Percentiles rank a stretch among this genome's conserved stretches.
These are phyloP conservation scores for Thamnophis sirtalis DNA, from an alignment of 2,113 vertebrate genomes.

Conservation along the genomic window DNA sequence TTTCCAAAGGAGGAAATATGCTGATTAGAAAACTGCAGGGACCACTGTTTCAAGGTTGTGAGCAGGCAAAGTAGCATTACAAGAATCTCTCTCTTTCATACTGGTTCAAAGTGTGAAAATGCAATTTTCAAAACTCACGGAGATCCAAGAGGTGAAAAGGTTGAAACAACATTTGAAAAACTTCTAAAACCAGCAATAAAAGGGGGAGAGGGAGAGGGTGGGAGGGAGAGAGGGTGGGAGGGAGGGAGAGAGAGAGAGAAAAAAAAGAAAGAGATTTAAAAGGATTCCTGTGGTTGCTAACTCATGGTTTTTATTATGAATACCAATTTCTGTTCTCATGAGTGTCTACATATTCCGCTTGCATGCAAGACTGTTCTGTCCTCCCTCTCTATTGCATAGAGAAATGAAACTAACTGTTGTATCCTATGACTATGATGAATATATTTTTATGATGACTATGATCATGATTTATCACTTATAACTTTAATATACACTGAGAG, in stretches of 20 bases:
- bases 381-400: background rate
- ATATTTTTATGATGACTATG: too few species aligned
- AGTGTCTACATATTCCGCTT: background rate
- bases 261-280: background rate
- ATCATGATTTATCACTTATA: too few species aligned
- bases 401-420: background rate
- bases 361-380: background rate
- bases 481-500: too few species aligned
- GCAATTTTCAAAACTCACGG: background rate
- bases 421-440: too few species aligned
- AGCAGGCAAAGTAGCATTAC: background rate
- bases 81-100: background rate
- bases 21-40: constrained; percentile 40
- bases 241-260: background rate
- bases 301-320: background rate
- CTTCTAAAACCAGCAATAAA: constrained; percentile 3
- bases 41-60: constrained; percentile 33
- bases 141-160: constrained; percentile 25
- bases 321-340: background rate
- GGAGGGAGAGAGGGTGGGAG: rapidly evolving
- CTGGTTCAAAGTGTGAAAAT: constrained; percentile 18
- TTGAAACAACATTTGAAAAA: background rate
- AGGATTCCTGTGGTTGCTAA: rapidly evolving
- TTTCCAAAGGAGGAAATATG: rapidly evolving
- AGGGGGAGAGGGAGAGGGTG: background rate